A percentile compares a stretch with the other conserved stretches of the same genome.
phyloP scores from a whole-genome alignment of 2,113 vertebrate genomes.

The Laticauda colubrina region DNA sequence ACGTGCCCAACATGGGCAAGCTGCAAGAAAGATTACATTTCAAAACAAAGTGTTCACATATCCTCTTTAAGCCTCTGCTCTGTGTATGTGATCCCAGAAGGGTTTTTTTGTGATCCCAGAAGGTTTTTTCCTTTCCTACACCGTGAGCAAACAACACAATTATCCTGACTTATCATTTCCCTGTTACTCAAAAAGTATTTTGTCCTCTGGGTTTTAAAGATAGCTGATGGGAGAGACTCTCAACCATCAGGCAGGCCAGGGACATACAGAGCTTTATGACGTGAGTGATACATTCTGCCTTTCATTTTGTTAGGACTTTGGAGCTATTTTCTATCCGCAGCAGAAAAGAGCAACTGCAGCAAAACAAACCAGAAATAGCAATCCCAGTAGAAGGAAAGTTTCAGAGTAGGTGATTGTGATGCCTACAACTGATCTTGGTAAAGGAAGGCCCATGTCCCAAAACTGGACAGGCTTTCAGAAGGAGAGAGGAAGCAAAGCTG shows the following conservation, averaged over 20 bases:
- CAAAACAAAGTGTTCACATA: not conserved
- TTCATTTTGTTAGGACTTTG: not conserved
- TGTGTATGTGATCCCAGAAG: not conserved
- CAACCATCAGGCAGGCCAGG: not conserved
- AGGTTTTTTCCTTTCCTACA: not conserved
- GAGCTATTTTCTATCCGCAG: not conserved
- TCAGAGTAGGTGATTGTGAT: not conserved
- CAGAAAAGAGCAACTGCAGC: not conserved
- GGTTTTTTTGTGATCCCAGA: not conserved
- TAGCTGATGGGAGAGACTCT: not conserved
- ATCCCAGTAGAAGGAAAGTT: not conserved
- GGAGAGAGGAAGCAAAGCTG: not conserved
- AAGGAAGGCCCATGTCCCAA: not conserved
- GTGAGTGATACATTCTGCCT: not conserved
- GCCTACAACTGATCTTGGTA: not conserved
- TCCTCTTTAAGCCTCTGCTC: not conserved
- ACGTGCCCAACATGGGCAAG: not conserved
- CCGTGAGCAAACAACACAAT: not conserved
- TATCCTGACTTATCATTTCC: not conserved
- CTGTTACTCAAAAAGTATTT: not conserved
- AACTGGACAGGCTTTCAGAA: not conserved
- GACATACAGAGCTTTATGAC: too few relatives aligned
- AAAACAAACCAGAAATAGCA: not conserved
- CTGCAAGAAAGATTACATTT: not conserved
- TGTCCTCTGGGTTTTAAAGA: not conserved